Evolutionary conservation across 1,140 invertebrate genomes (phyloP).

Genomic region (Vollenhovia emeryi): DNA sequence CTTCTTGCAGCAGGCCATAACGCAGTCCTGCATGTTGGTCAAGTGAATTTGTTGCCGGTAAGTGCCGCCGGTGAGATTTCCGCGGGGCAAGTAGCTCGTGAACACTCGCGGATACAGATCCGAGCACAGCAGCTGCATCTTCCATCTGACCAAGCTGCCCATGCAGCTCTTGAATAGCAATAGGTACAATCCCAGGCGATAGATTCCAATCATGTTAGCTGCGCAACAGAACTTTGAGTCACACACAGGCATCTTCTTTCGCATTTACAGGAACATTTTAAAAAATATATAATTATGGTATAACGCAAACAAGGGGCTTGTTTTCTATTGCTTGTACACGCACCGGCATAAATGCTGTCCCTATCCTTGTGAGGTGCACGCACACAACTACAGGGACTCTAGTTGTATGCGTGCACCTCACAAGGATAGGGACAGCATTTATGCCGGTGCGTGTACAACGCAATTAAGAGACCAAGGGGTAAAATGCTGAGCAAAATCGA

Average conservation of each 20-base stretch:
- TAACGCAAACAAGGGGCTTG: no score
- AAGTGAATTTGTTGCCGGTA: constrained; percentile 87
- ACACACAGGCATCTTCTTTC: background rate
- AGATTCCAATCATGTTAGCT: constrained; percentile 76
- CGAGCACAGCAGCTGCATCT: constrained; percentile 78
- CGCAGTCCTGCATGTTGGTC: constrained; percentile 88
- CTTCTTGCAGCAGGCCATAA: constrained; percentile 90
- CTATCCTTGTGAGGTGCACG: no score
- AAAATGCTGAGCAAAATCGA: no score
- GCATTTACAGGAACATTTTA: constrained; percentile 20
- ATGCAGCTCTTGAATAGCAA: constrained; percentile 75
- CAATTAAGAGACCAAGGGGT: no score
- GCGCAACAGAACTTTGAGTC: constrained; percentile 38
- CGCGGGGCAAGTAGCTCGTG: constrained; percentile 82
- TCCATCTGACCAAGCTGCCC: constrained; percentile 76
- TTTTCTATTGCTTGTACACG: no score
- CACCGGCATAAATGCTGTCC: no score
- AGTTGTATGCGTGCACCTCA: no score
- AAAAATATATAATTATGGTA: background rate
- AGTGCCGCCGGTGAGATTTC: constrained; percentile 87
- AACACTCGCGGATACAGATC: constrained; percentile 79
- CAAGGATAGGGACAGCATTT: no score
- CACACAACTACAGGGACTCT: no score
- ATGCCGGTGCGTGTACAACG: no score
- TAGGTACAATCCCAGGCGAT: constrained; percentile 73